These are phyloP conservation scores for Excalfactoria chinensis DNA, from an alignment of 2,113 vertebrate species.

Conservation along the genomic window DNA sequence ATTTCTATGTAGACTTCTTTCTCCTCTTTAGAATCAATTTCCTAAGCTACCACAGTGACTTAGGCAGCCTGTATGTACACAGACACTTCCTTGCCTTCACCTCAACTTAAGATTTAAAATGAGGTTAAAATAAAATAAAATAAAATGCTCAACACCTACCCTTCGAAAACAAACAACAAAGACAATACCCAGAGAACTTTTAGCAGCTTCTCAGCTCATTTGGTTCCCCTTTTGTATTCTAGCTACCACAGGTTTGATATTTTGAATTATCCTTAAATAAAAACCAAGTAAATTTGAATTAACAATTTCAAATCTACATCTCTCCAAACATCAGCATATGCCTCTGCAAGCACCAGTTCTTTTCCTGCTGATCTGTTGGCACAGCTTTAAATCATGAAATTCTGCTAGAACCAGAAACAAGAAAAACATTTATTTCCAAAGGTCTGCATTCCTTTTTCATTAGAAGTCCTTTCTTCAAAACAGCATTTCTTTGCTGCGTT, in stretches of 20 bases:
- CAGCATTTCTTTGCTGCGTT: background rate
- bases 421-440: background rate
- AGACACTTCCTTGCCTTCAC: background rate
- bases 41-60: background rate
- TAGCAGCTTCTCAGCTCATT: background rate
- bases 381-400: background rate
- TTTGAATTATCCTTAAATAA: background rate
- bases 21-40: background rate
- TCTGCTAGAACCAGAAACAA: background rate
- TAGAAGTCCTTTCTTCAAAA: background rate
- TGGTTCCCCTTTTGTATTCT: background rate
- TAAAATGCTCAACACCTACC: background rate
- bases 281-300: background rate
- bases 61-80: background rate
- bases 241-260: background rate
- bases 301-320: background rate
- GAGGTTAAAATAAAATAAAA: background rate
- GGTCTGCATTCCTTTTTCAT: background rate
- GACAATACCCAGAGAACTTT: background rate
- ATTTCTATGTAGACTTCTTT: background rate
- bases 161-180: background rate
- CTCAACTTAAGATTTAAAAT: background rate
- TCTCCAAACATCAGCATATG: background rate
- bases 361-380: background rate
- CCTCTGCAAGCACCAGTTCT: background rate